These are phyloP conservation scores for Otis tarda DNA, from an alignment of 2,113 vertebrate species.

Conservation along the genomic window DNA sequence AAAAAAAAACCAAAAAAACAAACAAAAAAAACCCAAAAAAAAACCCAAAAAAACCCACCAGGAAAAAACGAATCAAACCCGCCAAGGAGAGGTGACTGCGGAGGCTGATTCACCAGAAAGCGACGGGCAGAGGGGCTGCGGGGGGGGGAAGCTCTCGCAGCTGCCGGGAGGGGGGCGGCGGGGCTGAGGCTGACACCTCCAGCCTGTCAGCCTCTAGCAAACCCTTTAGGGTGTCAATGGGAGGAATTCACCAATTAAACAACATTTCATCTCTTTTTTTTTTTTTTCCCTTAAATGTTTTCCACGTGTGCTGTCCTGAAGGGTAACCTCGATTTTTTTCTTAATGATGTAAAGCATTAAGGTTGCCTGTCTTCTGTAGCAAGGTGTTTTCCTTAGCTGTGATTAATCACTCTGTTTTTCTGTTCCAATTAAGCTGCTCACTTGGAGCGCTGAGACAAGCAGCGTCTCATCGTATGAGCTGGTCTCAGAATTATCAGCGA, in stretches of 20 bases:
- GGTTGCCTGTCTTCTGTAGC: not conserved
- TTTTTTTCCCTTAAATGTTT: slow-evolving; percentile 3
- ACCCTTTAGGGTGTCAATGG: not conserved
- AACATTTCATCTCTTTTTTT: not conserved
- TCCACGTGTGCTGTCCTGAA: not conserved
- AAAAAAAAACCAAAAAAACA: too few species aligned
- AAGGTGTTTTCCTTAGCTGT: slow-evolving; percentile 31
- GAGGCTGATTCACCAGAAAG: not conserved
- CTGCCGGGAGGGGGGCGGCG: not conserved
- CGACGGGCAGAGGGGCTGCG: not conserved
- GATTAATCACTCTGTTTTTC: slow-evolving; percentile 1
- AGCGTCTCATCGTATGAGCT: not conserved
- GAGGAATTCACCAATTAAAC: slow-evolving; percentile 4
- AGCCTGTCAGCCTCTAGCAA: not conserved
- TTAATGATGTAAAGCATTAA: not conserved
- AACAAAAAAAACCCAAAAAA: too few species aligned
- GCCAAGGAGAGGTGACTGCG: not conserved
- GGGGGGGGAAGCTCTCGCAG: not conserved
- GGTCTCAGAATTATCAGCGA: not conserved
- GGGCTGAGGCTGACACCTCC: not conserved
- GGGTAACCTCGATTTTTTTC: not conserved
- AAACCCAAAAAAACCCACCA: too few species aligned
- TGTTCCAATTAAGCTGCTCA: not conserved
- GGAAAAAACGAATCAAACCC: not conserved
- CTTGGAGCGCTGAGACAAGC: not conserved